These are phyloP conservation scores for Mercenaria mercenaria DNA, from an alignment of 1,140 invertebrate species.

Conservation along the genomic window DNA sequence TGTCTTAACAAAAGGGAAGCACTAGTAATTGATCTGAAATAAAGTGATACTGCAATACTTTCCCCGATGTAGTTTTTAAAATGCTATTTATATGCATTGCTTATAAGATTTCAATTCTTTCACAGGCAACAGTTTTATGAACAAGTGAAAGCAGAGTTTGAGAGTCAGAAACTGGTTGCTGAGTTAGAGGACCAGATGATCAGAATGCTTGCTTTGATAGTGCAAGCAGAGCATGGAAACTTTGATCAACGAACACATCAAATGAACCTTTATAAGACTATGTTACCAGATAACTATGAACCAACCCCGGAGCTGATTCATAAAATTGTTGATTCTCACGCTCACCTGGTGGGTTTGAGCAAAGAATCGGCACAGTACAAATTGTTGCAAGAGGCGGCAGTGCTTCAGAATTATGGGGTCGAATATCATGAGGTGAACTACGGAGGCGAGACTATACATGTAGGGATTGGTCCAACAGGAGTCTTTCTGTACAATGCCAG, in stretches of 20 bases:
- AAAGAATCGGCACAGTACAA: slow-evolving; percentile 91
- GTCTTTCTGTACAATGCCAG: slow-evolving; percentile 89
- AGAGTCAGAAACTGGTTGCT: slow-evolving; percentile 84
- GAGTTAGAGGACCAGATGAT: slow-evolving; percentile 89
- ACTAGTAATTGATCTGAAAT: too few species aligned
- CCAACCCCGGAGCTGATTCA: slow-evolving; percentile 70
- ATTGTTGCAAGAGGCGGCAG: slow-evolving; percentile 92
- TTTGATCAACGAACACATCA: slow-evolving; percentile 70
- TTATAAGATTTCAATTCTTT: slow-evolving; percentile 19
- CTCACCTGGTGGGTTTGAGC: slow-evolving; percentile 86
- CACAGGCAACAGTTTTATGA: slow-evolving; percentile 92
- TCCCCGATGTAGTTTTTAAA: too few species aligned
- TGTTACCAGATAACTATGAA: slow-evolving; percentile 63
- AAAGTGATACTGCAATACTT: too few species aligned
- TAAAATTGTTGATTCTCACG: slow-evolving; percentile 77
- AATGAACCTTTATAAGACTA: slow-evolving; percentile 67
- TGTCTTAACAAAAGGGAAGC: too few species aligned
- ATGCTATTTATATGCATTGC: too few species aligned
- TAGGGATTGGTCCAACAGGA: slow-evolving; percentile 94
- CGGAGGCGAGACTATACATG: slow-evolving; percentile 77
- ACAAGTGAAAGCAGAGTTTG: slow-evolving; percentile 91
- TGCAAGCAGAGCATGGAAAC: slow-evolving; percentile 90
- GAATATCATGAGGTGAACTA: slow-evolving; percentile 92
- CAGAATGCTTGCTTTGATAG: slow-evolving; percentile 91
- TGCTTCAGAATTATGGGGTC: slow-evolving; percentile 93